Evolutionary conservation across 2,797 vertebrate genomes (phyloP).

Genomic region (Euthynnus affinis): DNA sequence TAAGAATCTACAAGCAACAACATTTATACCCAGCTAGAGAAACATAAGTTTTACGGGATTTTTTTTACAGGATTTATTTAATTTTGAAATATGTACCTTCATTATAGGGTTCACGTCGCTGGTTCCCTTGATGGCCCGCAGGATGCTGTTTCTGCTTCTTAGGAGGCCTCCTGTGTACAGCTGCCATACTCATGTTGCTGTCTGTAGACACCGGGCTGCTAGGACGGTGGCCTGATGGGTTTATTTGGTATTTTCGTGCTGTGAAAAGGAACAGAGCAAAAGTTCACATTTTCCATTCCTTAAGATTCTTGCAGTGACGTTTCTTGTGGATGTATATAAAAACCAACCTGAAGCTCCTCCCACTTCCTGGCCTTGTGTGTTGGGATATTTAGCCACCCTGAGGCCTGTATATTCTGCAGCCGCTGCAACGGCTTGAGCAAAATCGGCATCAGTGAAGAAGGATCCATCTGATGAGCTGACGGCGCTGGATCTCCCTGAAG

Average conservation of each 20-base stretch:
- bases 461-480: constrained; percentile 98
- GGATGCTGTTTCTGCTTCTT: constrained; percentile 97
- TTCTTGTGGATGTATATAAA: not conserved
- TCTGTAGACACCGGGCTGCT: constrained; percentile 97
- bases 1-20: no score
- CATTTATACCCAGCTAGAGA: not conserved
- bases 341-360: constrained; percentile 75
- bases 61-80: not conserved
- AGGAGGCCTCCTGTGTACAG: constrained; percentile 94
- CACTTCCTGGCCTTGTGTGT: constrained; percentile 76
- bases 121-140: constrained; percentile 90
- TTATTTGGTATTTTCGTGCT: constrained; percentile 96
- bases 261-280: constrained; percentile 35
- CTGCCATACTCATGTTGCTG: constrained; percentile 96
- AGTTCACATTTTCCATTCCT: not conserved
- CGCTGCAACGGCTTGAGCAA: constrained; percentile 97
- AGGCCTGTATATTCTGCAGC: constrained; percentile 96
- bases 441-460: constrained; percentile 98
- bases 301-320: not conserved
- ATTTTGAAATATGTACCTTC: constrained; percentile 88
- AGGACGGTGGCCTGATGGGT: constrained; percentile 91
- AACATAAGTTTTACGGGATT: not conserved
- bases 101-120: constrained; percentile 94
- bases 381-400: constrained; percentile 92
- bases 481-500: constrained; percentile 94